Conservation (phyloP, 2,888 invertebrate genomes). For the Laothoe populi region DNA sequence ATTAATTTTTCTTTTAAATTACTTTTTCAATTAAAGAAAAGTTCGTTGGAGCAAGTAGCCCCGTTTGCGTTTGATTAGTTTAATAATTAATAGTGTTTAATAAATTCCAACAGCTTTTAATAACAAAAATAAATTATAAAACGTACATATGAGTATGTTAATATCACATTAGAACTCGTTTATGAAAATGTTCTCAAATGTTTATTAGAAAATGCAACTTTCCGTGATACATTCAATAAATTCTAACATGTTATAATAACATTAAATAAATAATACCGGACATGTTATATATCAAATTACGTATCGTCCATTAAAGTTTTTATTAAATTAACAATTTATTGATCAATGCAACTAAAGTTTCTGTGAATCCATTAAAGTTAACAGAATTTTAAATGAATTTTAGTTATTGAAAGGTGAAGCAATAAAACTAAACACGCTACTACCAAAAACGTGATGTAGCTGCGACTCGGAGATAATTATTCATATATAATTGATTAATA, state of each 20-base stretch:
- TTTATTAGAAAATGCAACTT: slow-evolving; percentile 39
- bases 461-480: neutral
- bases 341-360: slow-evolving; percentile 13
- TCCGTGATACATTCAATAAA: slow-evolving; percentile 34
- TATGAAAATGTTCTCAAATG: slow-evolving; percentile 33
- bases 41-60: neutral
- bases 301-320: slow-evolving; percentile 16
- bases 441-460: slow-evolving; percentile 12
- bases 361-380: slow-evolving; percentile 19
- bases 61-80: slow-evolving; percentile 17
- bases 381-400: slow-evolving; percentile 21
- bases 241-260: slow-evolving; percentile 20
- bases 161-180: slow-evolving; percentile 33
- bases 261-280: slow-evolving; percentile 12
- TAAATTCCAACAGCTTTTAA: slow-evolving; percentile 7
- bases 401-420: slow-evolving; percentile 20
- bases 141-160: slow-evolving; percentile 13
- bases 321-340: slow-evolving; percentile 24
- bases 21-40: slow-evolving; percentile 24
- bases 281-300: slow-evolving; percentile 23
- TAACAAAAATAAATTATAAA: slow-evolving; percentile 19
- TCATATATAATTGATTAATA: slow-evolving; percentile 10
- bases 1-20: slow-evolving; percentile 42
- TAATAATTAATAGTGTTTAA: slow-evolving; percentile 19
- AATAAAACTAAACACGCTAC: slow-evolving; percentile 14